phyloP scores from a whole-genome alignment of 2,888 invertebrate species.

The Pristionchus maxplancki region DNA sequence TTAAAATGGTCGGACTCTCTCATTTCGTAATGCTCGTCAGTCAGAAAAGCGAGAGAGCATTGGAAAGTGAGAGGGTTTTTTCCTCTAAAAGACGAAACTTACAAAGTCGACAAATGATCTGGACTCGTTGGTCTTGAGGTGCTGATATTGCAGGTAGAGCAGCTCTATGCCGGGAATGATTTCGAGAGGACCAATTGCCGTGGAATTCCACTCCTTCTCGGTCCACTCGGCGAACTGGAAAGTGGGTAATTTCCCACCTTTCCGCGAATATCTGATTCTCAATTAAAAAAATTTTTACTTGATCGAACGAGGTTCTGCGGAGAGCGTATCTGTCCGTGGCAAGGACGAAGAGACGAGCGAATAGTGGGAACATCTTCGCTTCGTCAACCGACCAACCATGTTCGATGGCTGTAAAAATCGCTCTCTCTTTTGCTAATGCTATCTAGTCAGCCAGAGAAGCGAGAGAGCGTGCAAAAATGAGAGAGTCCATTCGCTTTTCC shows the following conservation, averaged over 20 bases:
- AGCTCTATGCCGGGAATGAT: neutral
- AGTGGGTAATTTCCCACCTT: neutral
- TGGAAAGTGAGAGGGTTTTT: no score
- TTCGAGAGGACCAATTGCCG: neutral
- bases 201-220: neutral
- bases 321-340: neutral
- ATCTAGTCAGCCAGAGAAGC: neutral
- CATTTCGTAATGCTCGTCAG: no score
- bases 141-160: neutral
- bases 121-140: neutral
- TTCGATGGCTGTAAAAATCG: neutral
- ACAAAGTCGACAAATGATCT: no score
- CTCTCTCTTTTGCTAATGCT: neutral
- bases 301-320: neutral
- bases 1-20: no score
- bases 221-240: neutral
- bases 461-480: neutral
- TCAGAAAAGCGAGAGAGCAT: no score
- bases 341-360: neutral
- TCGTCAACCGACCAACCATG: neutral
- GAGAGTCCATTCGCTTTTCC: neutral
- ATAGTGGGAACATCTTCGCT: neutral
- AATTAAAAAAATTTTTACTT: neutral
- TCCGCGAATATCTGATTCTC: neutral
- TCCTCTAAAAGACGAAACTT: no score